These are phyloP conservation scores for Erpetoichthys calabaricus DNA, from an alignment of 2,797 vertebrate genomes.

Conservation along the genomic window DNA sequence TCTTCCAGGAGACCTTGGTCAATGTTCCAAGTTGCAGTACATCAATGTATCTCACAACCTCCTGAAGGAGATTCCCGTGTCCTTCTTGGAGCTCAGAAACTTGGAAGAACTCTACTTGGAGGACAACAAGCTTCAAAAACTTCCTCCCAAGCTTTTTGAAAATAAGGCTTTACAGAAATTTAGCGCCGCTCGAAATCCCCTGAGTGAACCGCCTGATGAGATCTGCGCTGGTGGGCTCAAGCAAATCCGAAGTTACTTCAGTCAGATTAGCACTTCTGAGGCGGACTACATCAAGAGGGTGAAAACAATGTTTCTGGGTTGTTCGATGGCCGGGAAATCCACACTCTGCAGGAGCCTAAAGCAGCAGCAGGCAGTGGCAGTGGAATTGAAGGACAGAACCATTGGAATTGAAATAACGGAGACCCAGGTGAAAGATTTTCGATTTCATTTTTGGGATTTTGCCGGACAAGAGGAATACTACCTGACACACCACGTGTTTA, in stretches of 20 bases:
- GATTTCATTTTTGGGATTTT: slow-evolving; percentile 58
- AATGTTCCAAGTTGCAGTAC: slow-evolving; percentile 38
- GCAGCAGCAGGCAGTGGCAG: slow-evolving; percentile 20
- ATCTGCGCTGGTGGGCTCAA: slow-evolving; percentile 46
- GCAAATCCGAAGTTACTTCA: slow-evolving; percentile 49
- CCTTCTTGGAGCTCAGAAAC: slow-evolving; percentile 30
- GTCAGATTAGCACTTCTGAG: slow-evolving; percentile 23
- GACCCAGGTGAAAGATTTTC: slow-evolving; percentile 34
- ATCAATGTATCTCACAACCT: slow-evolving; percentile 50
- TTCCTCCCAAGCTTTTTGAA: slow-evolving; percentile 41
- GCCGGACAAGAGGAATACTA: slow-evolving; percentile 62
- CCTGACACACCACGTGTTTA: slow-evolving; percentile 54
- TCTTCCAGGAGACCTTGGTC: slow-evolving; percentile 41
- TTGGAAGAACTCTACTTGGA: slow-evolving; percentile 42
- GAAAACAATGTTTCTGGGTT: slow-evolving; percentile 57
- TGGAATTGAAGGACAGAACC: slow-evolving; percentile 35
- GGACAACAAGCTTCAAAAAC: slow-evolving; percentile 39
- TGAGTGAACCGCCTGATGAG: slow-evolving; percentile 43
- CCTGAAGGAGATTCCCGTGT: slow-evolving; percentile 29
- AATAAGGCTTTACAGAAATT: slow-evolving; percentile 27
- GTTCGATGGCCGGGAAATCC: slow-evolving; percentile 51
- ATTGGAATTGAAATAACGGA: slow-evolving; percentile 53
- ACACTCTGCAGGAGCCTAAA: slow-evolving; percentile 49
- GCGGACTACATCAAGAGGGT: slow-evolving; percentile 37
- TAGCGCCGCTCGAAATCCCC: slow-evolving; percentile 39